Evolutionary conservation across 2,888 invertebrate genomes (phyloP).

Genomic region (Scaptomyza tumidula): DNA sequence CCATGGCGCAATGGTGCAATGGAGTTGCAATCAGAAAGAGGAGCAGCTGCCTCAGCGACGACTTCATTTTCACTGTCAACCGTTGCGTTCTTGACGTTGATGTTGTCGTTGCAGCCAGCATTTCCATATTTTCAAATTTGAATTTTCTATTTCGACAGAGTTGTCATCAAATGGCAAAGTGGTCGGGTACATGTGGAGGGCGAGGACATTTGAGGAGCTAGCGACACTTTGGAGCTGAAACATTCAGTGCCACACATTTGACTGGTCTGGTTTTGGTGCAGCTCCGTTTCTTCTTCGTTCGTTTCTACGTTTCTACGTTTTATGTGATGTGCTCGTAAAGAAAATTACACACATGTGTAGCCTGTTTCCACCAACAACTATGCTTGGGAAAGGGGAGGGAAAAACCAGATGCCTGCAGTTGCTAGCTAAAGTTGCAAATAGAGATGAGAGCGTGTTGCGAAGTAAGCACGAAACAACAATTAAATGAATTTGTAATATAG

Average conservation of each 20-base stretch:
- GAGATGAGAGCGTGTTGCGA: slow-evolving; percentile 5
- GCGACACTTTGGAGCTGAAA: slow-evolving; percentile 21
- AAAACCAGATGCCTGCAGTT: no score
- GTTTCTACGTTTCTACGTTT: background rate
- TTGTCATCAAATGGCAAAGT: slow-evolving; percentile 18
- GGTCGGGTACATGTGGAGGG: background rate
- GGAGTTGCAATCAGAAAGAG: slow-evolving; percentile 10
- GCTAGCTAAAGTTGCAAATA: slow-evolving; percentile 6
- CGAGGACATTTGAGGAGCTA: slow-evolving; percentile 25
- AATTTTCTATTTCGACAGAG: slow-evolving; percentile 68
- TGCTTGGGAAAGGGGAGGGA: background rate
- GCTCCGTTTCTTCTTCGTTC: slow-evolving; percentile 9
- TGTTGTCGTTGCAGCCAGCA: slow-evolving; percentile 46
- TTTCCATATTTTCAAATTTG: slow-evolving; percentile 78
- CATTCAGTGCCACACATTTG: slow-evolving; percentile 5
- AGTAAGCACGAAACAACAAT: no score
- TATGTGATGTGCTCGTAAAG: slow-evolving; percentile 55
- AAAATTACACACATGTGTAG: slow-evolving; percentile 76
- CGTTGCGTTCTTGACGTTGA: slow-evolving; percentile 10
- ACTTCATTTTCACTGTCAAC: slow-evolving; percentile 40
- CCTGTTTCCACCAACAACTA: slow-evolving; percentile 30
- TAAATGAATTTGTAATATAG: background rate
- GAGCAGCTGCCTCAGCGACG: slow-evolving; percentile 44
- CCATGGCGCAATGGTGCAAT: slow-evolving; percentile 7
- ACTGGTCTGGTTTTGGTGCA: slow-evolving; percentile 27